Evolutionary conservation across 2,797 vertebrate genomes (phyloP).

Genomic region (Scyliorhinus canicula): DNA sequence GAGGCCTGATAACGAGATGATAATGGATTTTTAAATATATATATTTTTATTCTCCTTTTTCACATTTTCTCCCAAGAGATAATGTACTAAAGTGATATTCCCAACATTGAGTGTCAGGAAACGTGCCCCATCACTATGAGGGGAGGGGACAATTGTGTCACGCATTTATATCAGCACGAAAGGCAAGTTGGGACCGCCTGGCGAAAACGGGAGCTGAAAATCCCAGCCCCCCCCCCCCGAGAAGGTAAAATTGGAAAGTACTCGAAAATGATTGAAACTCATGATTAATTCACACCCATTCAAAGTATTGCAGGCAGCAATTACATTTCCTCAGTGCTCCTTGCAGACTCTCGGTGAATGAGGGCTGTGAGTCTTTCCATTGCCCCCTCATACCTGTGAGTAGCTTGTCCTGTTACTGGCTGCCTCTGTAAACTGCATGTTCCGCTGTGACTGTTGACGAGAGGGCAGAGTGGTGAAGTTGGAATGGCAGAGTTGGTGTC

Average conservation of each 20-base stretch:
- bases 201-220: too few species aligned
- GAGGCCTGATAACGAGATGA: too few species aligned
- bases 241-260: not conserved
- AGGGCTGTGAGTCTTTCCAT: not conserved
- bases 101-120: too few species aligned
- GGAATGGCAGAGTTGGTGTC: not conserved
- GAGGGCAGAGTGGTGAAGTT: not conserved
- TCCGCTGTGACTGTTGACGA: not conserved
- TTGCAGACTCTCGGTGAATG: not conserved
- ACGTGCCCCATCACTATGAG: too few species aligned
- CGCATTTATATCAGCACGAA: too few species aligned
- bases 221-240: too few species aligned
- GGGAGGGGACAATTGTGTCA: too few species aligned
- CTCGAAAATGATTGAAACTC: not conserved
- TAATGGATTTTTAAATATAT: too few species aligned
- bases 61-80: too few species aligned
- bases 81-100: too few species aligned
- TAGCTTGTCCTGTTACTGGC: not conserved
- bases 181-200: too few species aligned
- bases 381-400: not conserved
- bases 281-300: not conserved
- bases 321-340: not conserved
- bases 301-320: not conserved
- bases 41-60: too few species aligned
- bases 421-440: not conserved